phyloP scores from a whole-genome alignment of 2,113 vertebrate species.

The Ellobius talpinus region DNA sequence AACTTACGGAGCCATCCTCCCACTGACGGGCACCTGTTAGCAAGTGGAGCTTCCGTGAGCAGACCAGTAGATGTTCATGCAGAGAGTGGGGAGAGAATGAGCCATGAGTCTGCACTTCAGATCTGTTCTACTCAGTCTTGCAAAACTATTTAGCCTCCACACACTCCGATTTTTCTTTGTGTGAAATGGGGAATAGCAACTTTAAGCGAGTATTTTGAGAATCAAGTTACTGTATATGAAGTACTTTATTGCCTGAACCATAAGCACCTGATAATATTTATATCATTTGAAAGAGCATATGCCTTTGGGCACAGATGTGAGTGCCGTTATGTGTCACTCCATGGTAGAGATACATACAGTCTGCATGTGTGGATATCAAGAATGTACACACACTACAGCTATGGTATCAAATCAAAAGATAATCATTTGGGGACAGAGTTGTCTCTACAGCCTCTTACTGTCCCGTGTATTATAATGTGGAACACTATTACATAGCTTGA shows the following conservation, averaged over 20 bases:
- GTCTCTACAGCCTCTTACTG: background rate
- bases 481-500: background rate
- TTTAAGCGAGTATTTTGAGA: background rate
- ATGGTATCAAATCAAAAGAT: background rate
- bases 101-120: background rate
- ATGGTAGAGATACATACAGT: background rate
- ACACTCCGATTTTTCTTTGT: background rate
- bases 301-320: background rate
- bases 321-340: background rate
- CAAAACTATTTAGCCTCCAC: background rate
- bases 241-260: background rate
- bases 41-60: background rate
- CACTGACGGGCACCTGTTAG: background rate
- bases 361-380: background rate
- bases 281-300: background rate
- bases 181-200: conserved; percentile 2
- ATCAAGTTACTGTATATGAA: background rate
- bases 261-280: background rate
- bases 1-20: background rate
- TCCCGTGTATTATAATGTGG: background rate
- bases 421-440: background rate
- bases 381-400: background rate
- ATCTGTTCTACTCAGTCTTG: background rate
- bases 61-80: background rate
- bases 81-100: background rate